Conservation (phyloP, 1,140 invertebrate genomes). For the Calosoma granatense region DNA sequence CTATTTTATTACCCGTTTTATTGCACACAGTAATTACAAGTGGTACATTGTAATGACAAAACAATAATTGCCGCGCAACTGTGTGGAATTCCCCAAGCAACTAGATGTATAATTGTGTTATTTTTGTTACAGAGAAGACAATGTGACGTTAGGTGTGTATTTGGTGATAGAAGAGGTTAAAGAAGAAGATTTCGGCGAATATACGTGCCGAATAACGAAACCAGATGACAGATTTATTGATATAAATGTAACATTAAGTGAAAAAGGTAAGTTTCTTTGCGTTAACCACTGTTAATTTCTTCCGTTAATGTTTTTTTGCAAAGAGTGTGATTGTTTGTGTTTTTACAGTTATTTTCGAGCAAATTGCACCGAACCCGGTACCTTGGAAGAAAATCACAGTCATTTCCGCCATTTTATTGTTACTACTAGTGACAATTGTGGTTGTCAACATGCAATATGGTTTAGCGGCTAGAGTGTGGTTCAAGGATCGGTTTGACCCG, state of each 20-base stretch:
- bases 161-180: slow-evolving; percentile 48
- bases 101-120: too few relatives aligned
- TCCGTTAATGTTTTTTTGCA: not conserved
- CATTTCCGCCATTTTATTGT: slow-evolving; percentile 17
- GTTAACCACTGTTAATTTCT: not conserved
- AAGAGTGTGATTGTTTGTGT: slow-evolving; percentile 4
- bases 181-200: slow-evolving; percentile 54
- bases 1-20: too few relatives aligned
- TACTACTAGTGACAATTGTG: slow-evolving; percentile 19
- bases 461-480: slow-evolving; percentile 21
- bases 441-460: slow-evolving; percentile 27
- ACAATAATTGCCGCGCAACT: too few relatives aligned
- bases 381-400: slow-evolving; percentile 25
- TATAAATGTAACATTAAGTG: slow-evolving; percentile 19
- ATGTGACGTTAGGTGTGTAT: slow-evolving; percentile 58
- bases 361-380: slow-evolving; percentile 27
- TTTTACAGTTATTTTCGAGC: slow-evolving; percentile 17
- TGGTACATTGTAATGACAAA: too few relatives aligned
- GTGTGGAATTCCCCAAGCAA: too few relatives aligned
- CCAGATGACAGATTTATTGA: slow-evolving; percentile 26
- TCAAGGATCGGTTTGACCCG: slow-evolving; percentile 28
- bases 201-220: slow-evolving; percentile 43
- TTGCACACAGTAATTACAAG: too few relatives aligned
- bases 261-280: slow-evolving; percentile 26
- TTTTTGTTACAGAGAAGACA: slow-evolving; percentile 47